Evolutionary conservation across 2,113 vertebrate genomes (phyloP).

Genomic region (Misgurnus mizolepis): DNA sequence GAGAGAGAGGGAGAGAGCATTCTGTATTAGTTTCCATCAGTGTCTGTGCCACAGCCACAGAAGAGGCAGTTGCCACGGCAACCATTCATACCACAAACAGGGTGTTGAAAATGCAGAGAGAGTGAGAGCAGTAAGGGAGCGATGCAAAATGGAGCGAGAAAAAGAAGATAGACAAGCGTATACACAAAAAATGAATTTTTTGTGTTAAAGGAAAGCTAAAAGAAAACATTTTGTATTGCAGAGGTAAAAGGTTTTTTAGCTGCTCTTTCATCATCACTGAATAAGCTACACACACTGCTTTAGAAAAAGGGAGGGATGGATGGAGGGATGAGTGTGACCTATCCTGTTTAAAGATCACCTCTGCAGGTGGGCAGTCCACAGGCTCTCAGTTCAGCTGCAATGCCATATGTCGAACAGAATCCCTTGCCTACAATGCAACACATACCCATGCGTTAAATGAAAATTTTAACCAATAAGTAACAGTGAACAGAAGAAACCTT

Average conservation of each 20-base stretch:
- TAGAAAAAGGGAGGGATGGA: background rate
- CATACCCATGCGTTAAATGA: background rate
- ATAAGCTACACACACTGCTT: background rate
- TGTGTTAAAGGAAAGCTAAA: background rate
- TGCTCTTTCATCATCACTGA: constrained; percentile 30
- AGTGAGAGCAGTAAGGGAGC: constrained; percentile 21
- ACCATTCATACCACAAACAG: constrained; percentile 69
- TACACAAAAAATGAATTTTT: background rate
- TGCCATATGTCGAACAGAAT: constrained; percentile 30
- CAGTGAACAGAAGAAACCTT: no score
- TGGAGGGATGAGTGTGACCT: constrained; percentile 18
- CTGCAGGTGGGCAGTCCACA: constrained; percentile 29
- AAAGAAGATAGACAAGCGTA: constrained; percentile 18
- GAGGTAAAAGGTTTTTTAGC: constrained; percentile 18
- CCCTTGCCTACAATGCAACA: background rate
- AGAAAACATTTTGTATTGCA: constrained; percentile 1
- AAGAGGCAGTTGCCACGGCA: constrained; percentile 77
- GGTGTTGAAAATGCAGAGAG: constrained; percentile 48
- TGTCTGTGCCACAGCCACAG: constrained; percentile 67
- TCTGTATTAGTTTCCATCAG: constrained; percentile 72
- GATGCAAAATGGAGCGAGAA: constrained; percentile 43
- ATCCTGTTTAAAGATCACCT: constrained; percentile 37
- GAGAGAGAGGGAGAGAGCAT: constrained; percentile 52
- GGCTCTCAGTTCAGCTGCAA: background rate
- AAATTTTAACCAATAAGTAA: background rate